Base-by-base conservation (phyloP, 2,888 invertebrate genomes). In the Caenorhabditis drosophilae region DNA sequence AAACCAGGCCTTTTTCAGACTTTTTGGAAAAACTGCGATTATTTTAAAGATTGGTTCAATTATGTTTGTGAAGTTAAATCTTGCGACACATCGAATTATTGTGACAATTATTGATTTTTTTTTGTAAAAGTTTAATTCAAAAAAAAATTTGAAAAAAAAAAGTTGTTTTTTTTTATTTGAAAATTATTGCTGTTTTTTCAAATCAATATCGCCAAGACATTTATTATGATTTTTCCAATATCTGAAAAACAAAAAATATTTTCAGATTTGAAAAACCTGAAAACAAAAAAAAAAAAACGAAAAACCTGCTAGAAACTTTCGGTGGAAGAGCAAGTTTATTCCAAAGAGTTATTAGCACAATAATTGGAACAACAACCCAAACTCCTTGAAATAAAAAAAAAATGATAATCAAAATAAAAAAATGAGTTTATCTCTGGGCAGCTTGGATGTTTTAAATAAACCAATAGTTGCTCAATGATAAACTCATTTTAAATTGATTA, bases 401-500 rank as follows among this genome's bases (percentile, higher is more conserved):
- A n/a, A 7, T 3, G 3, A 36, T 15, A 20, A 20, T 12, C 12
- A 42, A 51, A 35, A 62, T 4, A n/a, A 9, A 45, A 42, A n/a
- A 18, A 23, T 42, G 49, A 52, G 63, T 49, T 35, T 46, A 53
- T 63, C 63, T 50, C 12, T 48, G 57, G 63, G 63, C 63, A 63
- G 63, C 63, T 63, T 50, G 63, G 63, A 23, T 38, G 22, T 25
- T 1, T 3, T 4, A 2, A 18, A n/a, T 16, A 18, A 27, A 18
- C 63, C 63, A 50, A 63, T 50, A 63, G 63, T 53, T 40, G 46
- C 54, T 57, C 57, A 45, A 38, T 46, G 63, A 63, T 57, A 45
- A 15, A 41, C 63, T 45, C n/a, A 9, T 31, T 31, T 6, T 31
- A 9, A 31, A n/a, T n/a, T n/a, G n/a, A n/a, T n/a, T n/a, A n/a